A percentile compares a stretch with the other conserved stretches of the same genome.
Conservation (phyloP, 2,888 invertebrate genomes). For the Cephus nigrinus region DNA sequence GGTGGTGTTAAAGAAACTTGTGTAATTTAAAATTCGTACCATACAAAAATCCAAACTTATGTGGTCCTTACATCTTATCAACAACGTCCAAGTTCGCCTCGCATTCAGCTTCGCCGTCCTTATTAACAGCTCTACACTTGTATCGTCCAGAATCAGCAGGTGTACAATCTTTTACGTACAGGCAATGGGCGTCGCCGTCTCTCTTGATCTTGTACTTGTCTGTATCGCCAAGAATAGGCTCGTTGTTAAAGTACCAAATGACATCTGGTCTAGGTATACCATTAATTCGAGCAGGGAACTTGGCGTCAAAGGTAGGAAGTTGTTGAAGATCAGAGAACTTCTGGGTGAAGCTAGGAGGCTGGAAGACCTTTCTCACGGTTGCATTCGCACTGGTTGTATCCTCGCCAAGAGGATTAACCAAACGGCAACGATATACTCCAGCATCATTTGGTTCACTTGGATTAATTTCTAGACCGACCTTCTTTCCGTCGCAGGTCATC, state of each 20-base stretch:
- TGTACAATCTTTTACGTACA: slow-evolving; percentile 78
- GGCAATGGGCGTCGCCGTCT: slow-evolving; percentile 83
- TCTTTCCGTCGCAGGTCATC: slow-evolving; percentile 85
- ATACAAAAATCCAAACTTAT: slow-evolving; percentile 14
- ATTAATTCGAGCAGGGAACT: slow-evolving; percentile 82
- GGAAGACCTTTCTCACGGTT: slow-evolving; percentile 82
- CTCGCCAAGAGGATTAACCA: slow-evolving; percentile 83
- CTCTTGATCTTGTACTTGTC: slow-evolving; percentile 81
- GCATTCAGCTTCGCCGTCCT: slow-evolving; percentile 82
- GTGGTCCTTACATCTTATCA: slow-evolving; percentile 79
- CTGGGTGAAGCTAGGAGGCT: slow-evolving; percentile 84
- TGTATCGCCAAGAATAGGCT: slow-evolving; percentile 73
- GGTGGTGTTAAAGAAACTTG: not conserved
- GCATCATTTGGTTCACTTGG: slow-evolving; percentile 78
- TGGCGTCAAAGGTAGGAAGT: slow-evolving; percentile 82
- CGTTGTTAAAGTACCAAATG: slow-evolving; percentile 87
- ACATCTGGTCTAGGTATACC: slow-evolving; percentile 88
- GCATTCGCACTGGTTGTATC: slow-evolving; percentile 77
- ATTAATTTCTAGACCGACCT: slow-evolving; percentile 80
- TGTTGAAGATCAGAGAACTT: slow-evolving; percentile 77
- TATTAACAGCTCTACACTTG: slow-evolving; percentile 82
- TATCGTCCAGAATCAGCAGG: slow-evolving; percentile 79
- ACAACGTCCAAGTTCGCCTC: slow-evolving; percentile 82
- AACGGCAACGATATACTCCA: slow-evolving; percentile 80
- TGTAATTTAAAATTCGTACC: slow-evolving; percentile 1